Percentiles rank a stretch among this genome's conserved stretches.
These are phyloP conservation scores for Drosophila prolongata DNA, from an alignment of 2,888 invertebrate genomes.

Conservation along the genomic window DNA sequence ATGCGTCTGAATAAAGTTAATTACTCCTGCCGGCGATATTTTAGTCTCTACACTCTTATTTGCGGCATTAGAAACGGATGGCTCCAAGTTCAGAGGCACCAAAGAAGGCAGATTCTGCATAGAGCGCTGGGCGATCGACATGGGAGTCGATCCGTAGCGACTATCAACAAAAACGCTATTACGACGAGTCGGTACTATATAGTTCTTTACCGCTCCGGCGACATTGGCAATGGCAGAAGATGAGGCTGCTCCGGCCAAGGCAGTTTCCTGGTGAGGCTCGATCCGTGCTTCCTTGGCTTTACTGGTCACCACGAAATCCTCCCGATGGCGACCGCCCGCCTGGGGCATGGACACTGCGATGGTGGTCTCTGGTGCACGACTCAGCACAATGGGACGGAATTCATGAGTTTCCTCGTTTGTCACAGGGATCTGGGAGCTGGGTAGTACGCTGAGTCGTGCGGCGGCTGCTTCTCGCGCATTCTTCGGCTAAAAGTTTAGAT, in stretches of 20 bases:
- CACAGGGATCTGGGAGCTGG: neutral
- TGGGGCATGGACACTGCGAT: constrained; percentile 22
- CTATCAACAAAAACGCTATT: constrained; percentile 62
- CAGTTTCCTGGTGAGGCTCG: constrained; percentile 2
- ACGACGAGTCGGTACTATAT: constrained; percentile 47
- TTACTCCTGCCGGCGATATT: constrained; percentile 67
- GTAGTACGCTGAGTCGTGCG: constrained; percentile 18
- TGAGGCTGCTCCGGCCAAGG: neutral
- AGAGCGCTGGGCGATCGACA: constrained; percentile 64
- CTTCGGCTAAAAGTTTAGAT: constrained; percentile 56
- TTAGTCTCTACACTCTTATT: constrained; percentile 51
- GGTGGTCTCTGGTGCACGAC: constrained; percentile 49
- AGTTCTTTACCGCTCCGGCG: constrained; percentile 10
- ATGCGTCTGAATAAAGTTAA: constrained; percentile 75
- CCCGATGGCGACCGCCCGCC: neutral
- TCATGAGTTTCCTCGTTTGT: constrained; percentile 16
- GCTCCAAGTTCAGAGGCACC: constrained; percentile 41
- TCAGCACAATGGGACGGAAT: constrained; percentile 59
- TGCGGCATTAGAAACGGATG: constrained; percentile 29
- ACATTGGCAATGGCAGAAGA: neutral
- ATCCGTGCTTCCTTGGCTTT: constrained; percentile 29
- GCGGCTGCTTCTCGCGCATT: constrained; percentile 44
- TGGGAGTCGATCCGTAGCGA: constrained; percentile 63
- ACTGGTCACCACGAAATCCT: constrained; percentile 25
- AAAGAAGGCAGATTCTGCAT: constrained; percentile 58